These are phyloP conservation scores for Heteromyza rotundicornis DNA, from an alignment of 2,888 invertebrate species.

Conservation along the genomic window DNA sequence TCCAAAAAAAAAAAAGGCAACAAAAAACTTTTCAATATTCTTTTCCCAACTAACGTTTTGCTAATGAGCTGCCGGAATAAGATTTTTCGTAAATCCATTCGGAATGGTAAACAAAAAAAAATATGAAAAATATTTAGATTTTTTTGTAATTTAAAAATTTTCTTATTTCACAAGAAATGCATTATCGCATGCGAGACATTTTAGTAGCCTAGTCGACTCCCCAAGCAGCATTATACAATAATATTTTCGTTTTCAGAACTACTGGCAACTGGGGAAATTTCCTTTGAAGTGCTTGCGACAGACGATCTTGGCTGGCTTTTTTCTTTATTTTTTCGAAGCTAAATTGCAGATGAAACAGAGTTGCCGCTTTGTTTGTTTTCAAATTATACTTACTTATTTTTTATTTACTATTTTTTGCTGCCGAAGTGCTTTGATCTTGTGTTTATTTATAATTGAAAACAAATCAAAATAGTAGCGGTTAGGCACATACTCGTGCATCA, in stretches of 20 bases:
- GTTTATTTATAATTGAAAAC: conserved; percentile 30
- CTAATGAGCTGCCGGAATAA: conserved; percentile 12
- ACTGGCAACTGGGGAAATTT: background rate
- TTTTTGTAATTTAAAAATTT: conserved; percentile 11
- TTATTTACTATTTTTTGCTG: background rate
- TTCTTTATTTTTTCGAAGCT: too few relatives aligned
- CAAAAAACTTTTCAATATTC: background rate
- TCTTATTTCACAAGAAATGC: conserved; percentile 14
- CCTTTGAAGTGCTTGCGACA: background rate
- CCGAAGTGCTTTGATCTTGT: conserved; percentile 30
- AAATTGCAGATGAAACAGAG: background rate
- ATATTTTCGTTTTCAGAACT: too few relatives aligned
- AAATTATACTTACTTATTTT: background rate
- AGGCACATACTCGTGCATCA: too few relatives aligned
- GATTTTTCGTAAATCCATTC: background rate
- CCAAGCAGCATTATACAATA: too few relatives aligned
- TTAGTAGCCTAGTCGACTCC: too few relatives aligned
- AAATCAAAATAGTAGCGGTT: conserved; percentile 11
- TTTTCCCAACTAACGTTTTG: background rate
- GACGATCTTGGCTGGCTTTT: background rate
- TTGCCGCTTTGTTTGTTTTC: background rate
- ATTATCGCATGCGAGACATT: too few relatives aligned
- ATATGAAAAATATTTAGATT: background rate
- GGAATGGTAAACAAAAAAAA: background rate
- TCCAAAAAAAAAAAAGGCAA: too few relatives aligned